Evolutionary conservation across 2,113 vertebrate species (phyloP).

Genomic region (Larimichthys crocea): DNA sequence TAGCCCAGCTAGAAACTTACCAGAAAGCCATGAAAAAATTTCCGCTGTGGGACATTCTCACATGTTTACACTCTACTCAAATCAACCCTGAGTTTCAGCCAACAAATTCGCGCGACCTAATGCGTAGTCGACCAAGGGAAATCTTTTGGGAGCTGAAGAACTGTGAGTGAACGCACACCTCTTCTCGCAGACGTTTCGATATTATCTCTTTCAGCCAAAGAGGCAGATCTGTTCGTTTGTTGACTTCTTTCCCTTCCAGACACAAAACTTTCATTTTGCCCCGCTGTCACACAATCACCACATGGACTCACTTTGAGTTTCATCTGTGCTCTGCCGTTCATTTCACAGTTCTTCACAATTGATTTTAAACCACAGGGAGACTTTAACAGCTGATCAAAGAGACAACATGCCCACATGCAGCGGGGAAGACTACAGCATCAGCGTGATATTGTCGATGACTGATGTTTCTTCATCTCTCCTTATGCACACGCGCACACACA

Average conservation of each 20-base stretch:
- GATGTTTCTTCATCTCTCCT: neutral
- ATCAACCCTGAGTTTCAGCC: too few relatives aligned
- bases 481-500: neutral
- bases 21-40: too few relatives aligned
- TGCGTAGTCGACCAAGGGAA: too few relatives aligned
- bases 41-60: too few relatives aligned
- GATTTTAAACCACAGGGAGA: neutral
- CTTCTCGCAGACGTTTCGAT: too few relatives aligned
- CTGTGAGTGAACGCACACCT: too few relatives aligned
- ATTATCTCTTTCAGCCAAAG: too few relatives aligned
- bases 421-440: neutral
- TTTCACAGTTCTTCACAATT: neutral
- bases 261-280: neutral
- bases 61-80: too few relatives aligned
- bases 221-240: too few relatives aligned
- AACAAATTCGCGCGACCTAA: too few relatives aligned
- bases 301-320: neutral
- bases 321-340: neutral
- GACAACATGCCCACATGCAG: neutral
- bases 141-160: too few relatives aligned
- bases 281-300: neutral
- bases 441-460: neutral
- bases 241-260: neutral
- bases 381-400: constrained; percentile 9
- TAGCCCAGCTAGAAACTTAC: too few relatives aligned